phyloP scores from a whole-genome alignment of 2,113 vertebrate species.

The Apteryx owenii region DNA sequence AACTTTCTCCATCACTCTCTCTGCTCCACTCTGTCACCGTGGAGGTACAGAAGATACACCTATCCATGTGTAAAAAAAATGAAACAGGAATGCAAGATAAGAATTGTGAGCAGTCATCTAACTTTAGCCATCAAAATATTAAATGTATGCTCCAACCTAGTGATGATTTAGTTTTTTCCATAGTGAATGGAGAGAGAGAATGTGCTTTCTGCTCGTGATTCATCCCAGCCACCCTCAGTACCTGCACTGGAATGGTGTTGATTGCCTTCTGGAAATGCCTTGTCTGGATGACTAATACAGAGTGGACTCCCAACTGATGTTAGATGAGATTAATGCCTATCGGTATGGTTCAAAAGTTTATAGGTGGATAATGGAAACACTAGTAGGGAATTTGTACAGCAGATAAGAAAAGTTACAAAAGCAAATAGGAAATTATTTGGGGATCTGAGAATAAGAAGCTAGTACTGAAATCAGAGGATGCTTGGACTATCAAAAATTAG shows the following conservation, averaged over 20 bases:
- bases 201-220: neutral
- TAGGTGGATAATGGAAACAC: neutral
- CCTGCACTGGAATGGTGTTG: neutral
- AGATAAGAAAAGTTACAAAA: neutral
- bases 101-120: neutral
- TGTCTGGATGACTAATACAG: neutral
- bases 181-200: neutral
- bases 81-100: neutral
- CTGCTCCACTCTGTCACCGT: neutral
- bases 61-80: neutral
- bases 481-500: neutral
- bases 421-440: neutral
- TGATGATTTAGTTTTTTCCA: neutral
- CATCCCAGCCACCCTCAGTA: rapidly evolving
- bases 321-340: neutral
- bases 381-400: neutral
- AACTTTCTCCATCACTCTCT: neutral
- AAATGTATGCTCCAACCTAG: neutral
- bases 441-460: neutral
- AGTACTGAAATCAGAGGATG: neutral
- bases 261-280: neutral
- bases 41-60: neutral
- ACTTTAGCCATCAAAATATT: neutral
- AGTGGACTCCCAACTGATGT: rapidly evolving
- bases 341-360: neutral